Conservation (phyloP, 2,888 invertebrate species). For the Phrixothrix hirtus region DNA sequence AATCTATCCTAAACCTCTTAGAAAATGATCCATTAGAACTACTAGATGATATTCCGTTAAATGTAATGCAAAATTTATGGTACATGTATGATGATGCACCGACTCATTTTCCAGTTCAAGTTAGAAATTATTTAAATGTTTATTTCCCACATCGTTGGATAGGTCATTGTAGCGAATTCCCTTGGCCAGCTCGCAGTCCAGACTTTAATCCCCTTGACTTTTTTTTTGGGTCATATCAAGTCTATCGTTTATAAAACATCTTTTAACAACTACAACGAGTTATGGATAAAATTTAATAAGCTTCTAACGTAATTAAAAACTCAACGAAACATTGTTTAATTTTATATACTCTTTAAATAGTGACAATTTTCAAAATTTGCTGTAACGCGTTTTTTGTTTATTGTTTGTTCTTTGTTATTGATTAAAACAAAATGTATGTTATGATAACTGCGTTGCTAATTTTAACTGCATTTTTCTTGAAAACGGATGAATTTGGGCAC, state of each 20-base stretch:
- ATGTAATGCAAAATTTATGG: background rate
- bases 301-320: too few species aligned
- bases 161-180: background rate
- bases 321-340: too few species aligned
- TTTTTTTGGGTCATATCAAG: background rate
- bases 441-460: too few species aligned
- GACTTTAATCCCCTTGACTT: background rate
- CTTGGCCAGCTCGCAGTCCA: background rate
- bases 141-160: background rate
- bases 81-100: background rate
- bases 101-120: background rate
- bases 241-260: too few species aligned
- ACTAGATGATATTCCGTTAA: background rate
- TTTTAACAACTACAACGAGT: background rate
- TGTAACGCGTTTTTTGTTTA: too few species aligned
- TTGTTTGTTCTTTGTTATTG: too few species aligned
- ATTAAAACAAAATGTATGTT: too few species aligned
- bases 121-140: conserved; percentile 1
- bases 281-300: background rate
- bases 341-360: too few species aligned
- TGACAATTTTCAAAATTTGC: too few species aligned
- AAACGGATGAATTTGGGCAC: too few species aligned
- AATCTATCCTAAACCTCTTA: background rate
- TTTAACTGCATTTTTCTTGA: too few species aligned
- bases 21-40: background rate